Percentiles rank a stretch among this genome's conserved stretches.
Evolutionary conservation across 2,888 invertebrate genomes (phyloP).

Genomic region (Ectemnius cavifrons): DNA sequence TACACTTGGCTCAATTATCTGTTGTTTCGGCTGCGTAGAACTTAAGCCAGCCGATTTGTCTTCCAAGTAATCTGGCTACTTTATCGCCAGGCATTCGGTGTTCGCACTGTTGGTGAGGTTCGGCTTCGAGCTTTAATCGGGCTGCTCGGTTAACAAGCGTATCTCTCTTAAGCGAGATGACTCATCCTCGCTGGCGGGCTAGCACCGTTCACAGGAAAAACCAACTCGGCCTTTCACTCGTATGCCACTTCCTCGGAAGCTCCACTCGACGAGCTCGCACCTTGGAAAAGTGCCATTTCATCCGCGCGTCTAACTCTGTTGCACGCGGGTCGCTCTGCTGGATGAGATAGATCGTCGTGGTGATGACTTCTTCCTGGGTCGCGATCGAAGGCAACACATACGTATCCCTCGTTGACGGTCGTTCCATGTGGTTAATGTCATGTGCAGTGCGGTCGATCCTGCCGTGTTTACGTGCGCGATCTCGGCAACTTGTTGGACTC

Average conservation of each 20-base stretch:
- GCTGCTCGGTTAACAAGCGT: conserved; percentile 7
- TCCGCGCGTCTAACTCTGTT: conserved; percentile 16
- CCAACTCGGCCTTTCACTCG: conserved; percentile 6
- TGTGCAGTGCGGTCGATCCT: conserved; percentile 12
- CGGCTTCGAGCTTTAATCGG: no score
- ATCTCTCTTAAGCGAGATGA: conserved; percentile 38
- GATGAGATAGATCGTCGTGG: no score
- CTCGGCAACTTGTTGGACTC: conserved; percentile 63
- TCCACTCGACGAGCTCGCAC: conserved; percentile 28
- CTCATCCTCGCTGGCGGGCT: conserved; percentile 31
- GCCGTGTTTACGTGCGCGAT: conserved; percentile 32
- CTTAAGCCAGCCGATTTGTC: no score
- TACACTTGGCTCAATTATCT: no score
- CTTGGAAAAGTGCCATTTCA: conserved; percentile 41
- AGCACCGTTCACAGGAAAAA: conserved; percentile 3
- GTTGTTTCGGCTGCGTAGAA: no score
- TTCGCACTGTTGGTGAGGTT: no score
- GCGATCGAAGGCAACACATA: conserved; percentile 27
- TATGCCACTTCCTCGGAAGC: conserved; percentile 21
- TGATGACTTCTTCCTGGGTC: background rate
- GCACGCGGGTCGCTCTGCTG: no score
- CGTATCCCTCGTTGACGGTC: conserved; percentile 13
- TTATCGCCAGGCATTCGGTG: background rate
- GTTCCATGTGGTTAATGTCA: conserved; percentile 38
- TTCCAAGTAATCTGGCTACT: background rate